These are phyloP conservation scores for Anoplius nigerrimus DNA, from an alignment of 2,888 invertebrate genomes.

Conservation along the genomic window DNA sequence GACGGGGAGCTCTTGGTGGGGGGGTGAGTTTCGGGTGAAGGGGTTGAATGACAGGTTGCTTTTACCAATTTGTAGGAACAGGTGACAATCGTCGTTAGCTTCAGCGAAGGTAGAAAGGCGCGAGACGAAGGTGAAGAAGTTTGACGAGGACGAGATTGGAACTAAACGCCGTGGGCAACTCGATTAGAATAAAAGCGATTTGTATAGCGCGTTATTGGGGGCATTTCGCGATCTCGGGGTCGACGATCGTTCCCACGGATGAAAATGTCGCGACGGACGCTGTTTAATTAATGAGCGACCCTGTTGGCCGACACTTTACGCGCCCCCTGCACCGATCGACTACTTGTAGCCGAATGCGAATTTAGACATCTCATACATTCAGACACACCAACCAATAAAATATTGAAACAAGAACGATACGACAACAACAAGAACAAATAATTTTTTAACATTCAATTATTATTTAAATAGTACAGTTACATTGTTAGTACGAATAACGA, in stretches of 20 bases:
- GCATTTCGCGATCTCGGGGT: slow-evolving; percentile 51
- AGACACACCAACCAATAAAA: slow-evolving; percentile 28
- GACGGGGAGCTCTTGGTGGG: not conserved
- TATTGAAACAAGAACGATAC: slow-evolving; percentile 39
- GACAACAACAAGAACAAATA: slow-evolving; percentile 59
- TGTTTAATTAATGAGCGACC: slow-evolving; percentile 23
- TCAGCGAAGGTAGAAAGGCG: not conserved
- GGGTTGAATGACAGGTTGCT: not conserved
- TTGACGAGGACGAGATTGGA: too few relatives aligned
- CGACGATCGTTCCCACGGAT: slow-evolving; percentile 38
- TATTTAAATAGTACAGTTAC: slow-evolving; percentile 69
- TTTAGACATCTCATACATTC: slow-evolving; percentile 52
- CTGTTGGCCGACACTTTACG: slow-evolving; percentile 36
- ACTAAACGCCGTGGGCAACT: too few relatives aligned
- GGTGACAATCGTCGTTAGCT: slow-evolving; percentile 18
- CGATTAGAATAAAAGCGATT: too few relatives aligned
- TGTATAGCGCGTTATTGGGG: slow-evolving; percentile 31
- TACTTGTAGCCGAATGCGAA: slow-evolving; percentile 47
- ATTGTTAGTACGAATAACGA: slow-evolving; percentile 71
- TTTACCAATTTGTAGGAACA: not conserved
- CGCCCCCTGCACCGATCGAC: slow-evolving; percentile 52
- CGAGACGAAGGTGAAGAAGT: not conserved
- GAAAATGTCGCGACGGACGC: slow-evolving; percentile 14
- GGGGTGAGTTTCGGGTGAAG: too few relatives aligned
- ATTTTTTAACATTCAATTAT: slow-evolving; percentile 71